A percentile compares a stretch with the other conserved stretches of the same genome.
These are phyloP conservation scores for Lochmaea capreae DNA, from an alignment of 2,888 invertebrate genomes.

Conservation along the genomic window DNA sequence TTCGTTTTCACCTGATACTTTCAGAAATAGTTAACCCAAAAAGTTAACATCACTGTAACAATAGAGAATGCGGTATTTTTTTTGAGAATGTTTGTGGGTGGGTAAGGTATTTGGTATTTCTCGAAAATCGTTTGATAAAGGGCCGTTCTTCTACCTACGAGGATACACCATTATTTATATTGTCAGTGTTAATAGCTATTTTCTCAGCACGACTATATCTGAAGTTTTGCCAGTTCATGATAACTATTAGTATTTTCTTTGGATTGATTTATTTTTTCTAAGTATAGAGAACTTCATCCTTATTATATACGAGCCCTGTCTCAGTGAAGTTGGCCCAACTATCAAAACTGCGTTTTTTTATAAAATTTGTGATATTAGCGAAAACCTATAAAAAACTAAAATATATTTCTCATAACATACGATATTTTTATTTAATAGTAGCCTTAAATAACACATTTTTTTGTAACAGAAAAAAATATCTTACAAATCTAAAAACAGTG, in stretches of 20 bases:
- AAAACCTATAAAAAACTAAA: no score
- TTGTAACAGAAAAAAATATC: no score
- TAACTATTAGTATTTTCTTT: conserved; percentile 16
- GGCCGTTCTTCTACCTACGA: conserved; percentile 35
- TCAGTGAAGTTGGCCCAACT: no score
- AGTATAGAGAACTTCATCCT: background rate
- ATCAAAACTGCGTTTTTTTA: no score
- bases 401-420: no score
- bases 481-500: no score
- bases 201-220: conserved; percentile 29
- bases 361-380: no score
- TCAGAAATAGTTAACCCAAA: conserved; percentile 13
- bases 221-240: conserved; percentile 24
- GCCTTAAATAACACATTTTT: no score
- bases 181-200: conserved; percentile 38
- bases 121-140: conserved; percentile 32
- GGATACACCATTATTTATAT: conserved; percentile 38
- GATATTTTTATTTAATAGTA: no score
- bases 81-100: conserved; percentile 35
- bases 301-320: no score
- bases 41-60: conserved; percentile 21
- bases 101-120: conserved; percentile 39
- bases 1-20: conserved; percentile 21
- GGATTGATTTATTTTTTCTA: conserved; percentile 13
- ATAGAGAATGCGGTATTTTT: conserved; percentile 23